A percentile compares a stretch with the other conserved stretches of the same genome.
Evolutionary conservation across 2,113 vertebrate genomes (phyloP).

Genomic region (Lagopus muta): DNA sequence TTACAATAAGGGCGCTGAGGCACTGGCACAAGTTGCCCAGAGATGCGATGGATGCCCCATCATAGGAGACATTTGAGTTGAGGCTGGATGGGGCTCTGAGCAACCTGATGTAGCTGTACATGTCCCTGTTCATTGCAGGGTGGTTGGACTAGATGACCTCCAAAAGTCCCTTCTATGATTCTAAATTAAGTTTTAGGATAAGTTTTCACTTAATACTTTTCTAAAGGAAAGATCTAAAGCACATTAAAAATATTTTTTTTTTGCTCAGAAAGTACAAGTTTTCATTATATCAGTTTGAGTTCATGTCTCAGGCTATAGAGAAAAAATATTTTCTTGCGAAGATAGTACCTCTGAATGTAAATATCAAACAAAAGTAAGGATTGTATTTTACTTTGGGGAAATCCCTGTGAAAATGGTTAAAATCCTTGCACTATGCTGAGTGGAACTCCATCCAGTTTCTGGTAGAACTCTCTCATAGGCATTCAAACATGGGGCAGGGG

Average conservation of each 20-base stretch:
- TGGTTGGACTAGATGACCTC: too few species aligned
- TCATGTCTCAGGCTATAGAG: not conserved
- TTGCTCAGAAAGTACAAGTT: not conserved
- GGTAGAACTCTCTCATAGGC: not conserved
- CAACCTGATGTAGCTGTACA: too few species aligned
- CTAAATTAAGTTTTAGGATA: not conserved
- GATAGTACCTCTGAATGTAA: not conserved
- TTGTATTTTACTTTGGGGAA: not conserved
- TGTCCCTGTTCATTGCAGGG: too few species aligned
- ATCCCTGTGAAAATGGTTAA: not conserved
- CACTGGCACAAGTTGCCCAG: too few species aligned
- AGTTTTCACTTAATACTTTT: not conserved
- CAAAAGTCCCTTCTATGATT: too few species aligned
- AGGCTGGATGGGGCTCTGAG: too few species aligned
- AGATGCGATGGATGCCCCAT: too few species aligned
- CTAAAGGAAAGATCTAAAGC: not conserved
- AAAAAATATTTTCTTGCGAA: not conserved
- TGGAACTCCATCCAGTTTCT: not conserved
- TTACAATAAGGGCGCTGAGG: too few species aligned
- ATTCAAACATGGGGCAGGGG: not conserved
- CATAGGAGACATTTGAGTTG: too few species aligned
- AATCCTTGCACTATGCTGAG: not conserved
- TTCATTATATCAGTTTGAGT: not conserved
- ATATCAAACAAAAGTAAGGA: not conserved
- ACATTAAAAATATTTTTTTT: not conserved